Conservation (phyloP, 2,888 invertebrate species). For the Acrobasis consociella region DNA sequence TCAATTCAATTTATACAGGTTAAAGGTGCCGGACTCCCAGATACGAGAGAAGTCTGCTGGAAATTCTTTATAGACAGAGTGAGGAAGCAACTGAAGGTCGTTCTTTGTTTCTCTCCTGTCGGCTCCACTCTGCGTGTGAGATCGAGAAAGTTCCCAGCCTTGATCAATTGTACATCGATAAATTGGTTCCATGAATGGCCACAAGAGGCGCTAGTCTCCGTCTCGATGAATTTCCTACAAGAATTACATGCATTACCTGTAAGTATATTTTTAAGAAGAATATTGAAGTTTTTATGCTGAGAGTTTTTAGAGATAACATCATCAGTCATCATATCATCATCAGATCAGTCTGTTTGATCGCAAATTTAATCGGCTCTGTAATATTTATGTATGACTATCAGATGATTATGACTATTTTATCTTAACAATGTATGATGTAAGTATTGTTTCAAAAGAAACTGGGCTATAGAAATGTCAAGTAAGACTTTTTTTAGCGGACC, state of each 20-base stretch:
- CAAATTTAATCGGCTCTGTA: too few relatives aligned
- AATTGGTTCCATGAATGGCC: slow-evolving; percentile 99
- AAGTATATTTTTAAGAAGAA: slow-evolving; percentile 43
- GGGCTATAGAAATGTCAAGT: too few relatives aligned
- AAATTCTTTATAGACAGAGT: slow-evolving; percentile 98
- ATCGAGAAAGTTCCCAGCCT: slow-evolving; percentile 97
- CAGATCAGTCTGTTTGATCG: too few relatives aligned
- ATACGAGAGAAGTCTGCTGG: slow-evolving; percentile 98
- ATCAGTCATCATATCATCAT: too few relatives aligned
- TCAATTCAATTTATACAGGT: slow-evolving; percentile 75
- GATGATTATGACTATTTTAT: too few relatives aligned
- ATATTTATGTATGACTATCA: too few relatives aligned
- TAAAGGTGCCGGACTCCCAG: slow-evolving; percentile 94
- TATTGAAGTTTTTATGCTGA: too few relatives aligned
- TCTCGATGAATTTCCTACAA: slow-evolving; percentile 93
- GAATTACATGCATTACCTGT: slow-evolving; percentile 91
- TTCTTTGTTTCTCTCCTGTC: slow-evolving; percentile 98
- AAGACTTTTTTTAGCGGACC: too few relatives aligned
- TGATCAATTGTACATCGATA: slow-evolving; percentile 96
- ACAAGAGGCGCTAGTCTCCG: slow-evolving; percentile 97
- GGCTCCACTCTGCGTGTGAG: slow-evolving; percentile 95
- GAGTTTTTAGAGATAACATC: too few relatives aligned
- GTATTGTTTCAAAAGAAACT: too few relatives aligned
- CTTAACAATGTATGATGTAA: too few relatives aligned
- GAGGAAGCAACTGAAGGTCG: slow-evolving; percentile 93